Evolutionary conservation across 2,797 vertebrate genomes (phyloP).

Genomic region (Rhinella marina): DNA sequence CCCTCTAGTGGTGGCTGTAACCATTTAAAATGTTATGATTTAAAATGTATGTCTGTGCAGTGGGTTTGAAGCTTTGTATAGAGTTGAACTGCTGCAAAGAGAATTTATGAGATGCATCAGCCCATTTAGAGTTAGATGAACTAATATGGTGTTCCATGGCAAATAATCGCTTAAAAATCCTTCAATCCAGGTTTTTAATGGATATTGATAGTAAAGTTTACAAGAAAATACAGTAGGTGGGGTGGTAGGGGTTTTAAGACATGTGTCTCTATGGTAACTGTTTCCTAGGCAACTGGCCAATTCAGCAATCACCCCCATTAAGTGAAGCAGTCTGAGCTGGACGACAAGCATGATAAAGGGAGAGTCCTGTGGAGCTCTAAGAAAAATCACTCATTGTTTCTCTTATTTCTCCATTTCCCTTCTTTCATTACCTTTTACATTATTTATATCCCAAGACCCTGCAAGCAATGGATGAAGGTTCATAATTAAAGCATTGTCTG

Average conservation of each 20-base stretch:
- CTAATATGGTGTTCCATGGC: background rate
- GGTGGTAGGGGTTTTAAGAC: constrained; percentile 37
- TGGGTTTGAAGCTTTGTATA: background rate
- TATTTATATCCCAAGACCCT: constrained; percentile 33
- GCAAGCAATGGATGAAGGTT: constrained; percentile 13
- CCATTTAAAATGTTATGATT: background rate
- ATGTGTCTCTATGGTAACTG: constrained; percentile 62
- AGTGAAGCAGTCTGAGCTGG: constrained; percentile 55
- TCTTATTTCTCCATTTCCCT: constrained; percentile 37
- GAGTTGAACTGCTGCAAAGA: background rate
- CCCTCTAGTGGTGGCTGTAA: background rate
- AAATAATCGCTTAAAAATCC: background rate
- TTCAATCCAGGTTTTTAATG: background rate
- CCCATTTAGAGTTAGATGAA: background rate
- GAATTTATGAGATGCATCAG: background rate
- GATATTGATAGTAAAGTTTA: constrained; percentile 35
- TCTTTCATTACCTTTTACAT: constrained; percentile 44
- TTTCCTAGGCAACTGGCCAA: constrained; percentile 63
- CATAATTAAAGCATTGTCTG: constrained; percentile 34
- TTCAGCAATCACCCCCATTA: constrained; percentile 59
- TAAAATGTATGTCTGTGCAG: no score
- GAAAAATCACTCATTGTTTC: constrained; percentile 42
- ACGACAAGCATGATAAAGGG: constrained; percentile 32
- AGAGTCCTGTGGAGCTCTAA: constrained; percentile 24
- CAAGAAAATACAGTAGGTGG: constrained; percentile 8